Conservation (phyloP, 2,888 invertebrate species). For the Volucella inanis region DNA sequence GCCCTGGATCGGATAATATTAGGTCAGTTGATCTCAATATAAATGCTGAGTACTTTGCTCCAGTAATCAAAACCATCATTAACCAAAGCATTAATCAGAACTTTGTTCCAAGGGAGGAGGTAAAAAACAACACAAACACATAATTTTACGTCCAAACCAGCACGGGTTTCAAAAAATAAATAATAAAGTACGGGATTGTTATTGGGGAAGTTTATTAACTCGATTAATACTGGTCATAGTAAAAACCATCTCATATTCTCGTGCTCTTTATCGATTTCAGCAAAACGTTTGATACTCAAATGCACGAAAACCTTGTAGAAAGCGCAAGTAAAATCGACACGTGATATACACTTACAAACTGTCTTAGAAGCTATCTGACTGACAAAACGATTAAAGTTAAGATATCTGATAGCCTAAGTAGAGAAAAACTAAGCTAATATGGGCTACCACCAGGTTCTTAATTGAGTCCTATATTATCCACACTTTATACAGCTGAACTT, state of each 20-base stretch:
- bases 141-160: neutral
- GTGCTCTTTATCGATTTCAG: conserved; percentile 19
- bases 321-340: too few species aligned
- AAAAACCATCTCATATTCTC: conserved; percentile 15
- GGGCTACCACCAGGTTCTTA: too few species aligned
- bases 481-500: neutral
- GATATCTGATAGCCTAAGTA: neutral
- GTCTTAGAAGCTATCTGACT: too few species aligned
- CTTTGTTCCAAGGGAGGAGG: neutral
- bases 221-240: conserved; percentile 2
- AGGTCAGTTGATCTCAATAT: too few species aligned
- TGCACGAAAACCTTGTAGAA: too few species aligned
- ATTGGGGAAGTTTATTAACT: neutral
- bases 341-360: too few species aligned
- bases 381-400: too few species aligned
- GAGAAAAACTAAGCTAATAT: neutral
- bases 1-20: neutral
- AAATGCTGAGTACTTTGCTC: neutral
- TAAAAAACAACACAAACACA: too few species aligned
- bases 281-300: conserved; percentile 7
- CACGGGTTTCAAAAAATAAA: conserved; percentile 4
- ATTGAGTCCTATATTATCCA: too few species aligned
- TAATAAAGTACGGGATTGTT: neutral
- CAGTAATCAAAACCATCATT: neutral
- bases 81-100: neutral